Percentiles rank a stretch among this genome's conserved stretches.
Conservation (phyloP, 2,797 vertebrate genomes). For the Delichon dasypus region DNA sequence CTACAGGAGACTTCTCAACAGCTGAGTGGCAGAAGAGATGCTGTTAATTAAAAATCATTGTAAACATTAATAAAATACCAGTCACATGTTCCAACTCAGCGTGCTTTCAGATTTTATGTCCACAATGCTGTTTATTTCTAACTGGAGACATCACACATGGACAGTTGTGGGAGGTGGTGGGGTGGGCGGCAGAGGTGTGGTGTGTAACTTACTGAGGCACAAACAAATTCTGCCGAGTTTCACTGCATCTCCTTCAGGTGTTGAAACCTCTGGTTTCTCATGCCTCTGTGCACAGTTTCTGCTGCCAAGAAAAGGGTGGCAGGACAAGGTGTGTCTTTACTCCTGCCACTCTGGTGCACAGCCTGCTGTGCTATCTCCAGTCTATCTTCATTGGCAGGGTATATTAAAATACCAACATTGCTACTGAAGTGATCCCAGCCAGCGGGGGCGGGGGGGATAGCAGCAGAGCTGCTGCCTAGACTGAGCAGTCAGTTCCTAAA, state of each 20-base stretch:
- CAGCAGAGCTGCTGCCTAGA: background rate
- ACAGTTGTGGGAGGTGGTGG: background rate
- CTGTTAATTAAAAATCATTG: conserved; percentile 7
- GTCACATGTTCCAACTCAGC: background rate
- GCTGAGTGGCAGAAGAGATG: background rate
- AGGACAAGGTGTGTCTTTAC: background rate
- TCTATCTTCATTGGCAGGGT: background rate
- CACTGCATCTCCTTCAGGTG: background rate
- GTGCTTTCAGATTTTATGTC: background rate
- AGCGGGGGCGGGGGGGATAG: background rate
- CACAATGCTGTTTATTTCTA: conserved; percentile 4
- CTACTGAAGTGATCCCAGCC: background rate
- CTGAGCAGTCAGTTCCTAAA: background rate
- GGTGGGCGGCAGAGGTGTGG: fast-evolving
- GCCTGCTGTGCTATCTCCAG: background rate
- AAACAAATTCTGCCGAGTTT: background rate
- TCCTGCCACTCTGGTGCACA: background rate
- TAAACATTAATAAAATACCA: background rate
- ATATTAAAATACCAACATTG: background rate
- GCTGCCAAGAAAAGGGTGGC: background rate
- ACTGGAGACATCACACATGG: background rate
- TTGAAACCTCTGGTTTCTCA: background rate
- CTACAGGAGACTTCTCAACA: background rate
- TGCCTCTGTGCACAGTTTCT: background rate
- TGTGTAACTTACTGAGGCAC: background rate